Percentiles rank a stretch among this genome's conserved stretches.
These are phyloP conservation scores for Philopotamus ludificatus DNA, from an alignment of 1,140 invertebrate species.

Conservation along the genomic window DNA sequence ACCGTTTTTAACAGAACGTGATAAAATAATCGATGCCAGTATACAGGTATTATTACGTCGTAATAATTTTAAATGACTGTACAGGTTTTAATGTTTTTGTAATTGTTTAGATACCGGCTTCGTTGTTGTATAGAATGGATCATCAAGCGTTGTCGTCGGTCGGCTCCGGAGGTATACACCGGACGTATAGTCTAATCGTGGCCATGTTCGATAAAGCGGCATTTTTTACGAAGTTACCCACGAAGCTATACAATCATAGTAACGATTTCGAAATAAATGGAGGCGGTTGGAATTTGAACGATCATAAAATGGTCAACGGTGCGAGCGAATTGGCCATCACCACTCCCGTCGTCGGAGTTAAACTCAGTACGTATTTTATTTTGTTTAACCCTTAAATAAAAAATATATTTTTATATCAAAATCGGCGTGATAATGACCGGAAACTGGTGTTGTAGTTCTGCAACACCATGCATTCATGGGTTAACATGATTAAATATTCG, in stretches of 20 bases:
- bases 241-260: slow-evolving; percentile 31
- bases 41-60: slow-evolving; percentile 48
- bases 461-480: too few relatives aligned
- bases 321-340: slow-evolving; percentile 52
- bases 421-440: too few relatives aligned
- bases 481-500: too few relatives aligned
- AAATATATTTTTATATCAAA: background rate
- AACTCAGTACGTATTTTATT: slow-evolving; percentile 54
- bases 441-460: too few relatives aligned
- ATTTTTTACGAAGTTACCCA: slow-evolving; percentile 62
- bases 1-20: slow-evolving; percentile 59
- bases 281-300: slow-evolving; percentile 49
- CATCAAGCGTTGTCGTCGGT: slow-evolving; percentile 42
- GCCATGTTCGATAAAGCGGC: slow-evolving; percentile 69
- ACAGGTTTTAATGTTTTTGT: background rate
- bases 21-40: slow-evolving; percentile 66
- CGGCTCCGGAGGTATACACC: slow-evolving; percentile 39
- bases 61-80: background rate
- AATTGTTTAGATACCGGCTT: slow-evolving; percentile 60
- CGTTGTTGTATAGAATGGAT: slow-evolving; percentile 59
- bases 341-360: slow-evolving; percentile 65
- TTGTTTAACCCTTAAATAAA: slow-evolving; percentile 15
- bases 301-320: background rate
- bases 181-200: slow-evolving; percentile 63
- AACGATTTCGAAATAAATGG: background rate